Percentiles rank a stretch among this genome's conserved stretches.
Conservation (phyloP, 1,140 invertebrate genomes). For the Luehdorfia chinensis region DNA sequence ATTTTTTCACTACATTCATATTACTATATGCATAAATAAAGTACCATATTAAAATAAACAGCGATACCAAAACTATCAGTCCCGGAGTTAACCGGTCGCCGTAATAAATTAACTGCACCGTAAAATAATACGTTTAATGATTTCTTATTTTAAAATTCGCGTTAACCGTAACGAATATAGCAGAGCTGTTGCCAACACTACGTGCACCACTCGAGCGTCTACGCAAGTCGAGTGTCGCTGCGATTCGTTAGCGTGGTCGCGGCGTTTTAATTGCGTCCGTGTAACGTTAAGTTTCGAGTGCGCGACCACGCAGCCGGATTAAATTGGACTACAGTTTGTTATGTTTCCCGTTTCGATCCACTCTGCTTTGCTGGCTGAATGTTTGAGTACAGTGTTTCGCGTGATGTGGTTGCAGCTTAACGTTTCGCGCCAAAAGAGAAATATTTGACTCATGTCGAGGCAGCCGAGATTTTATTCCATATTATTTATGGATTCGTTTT, state of each 20-base stretch:
- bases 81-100: too few relatives aligned
- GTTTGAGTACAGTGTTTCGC: slow-evolving; percentile 7
- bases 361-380: slow-evolving; percentile 10
- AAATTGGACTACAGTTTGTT: slow-evolving; percentile 16
- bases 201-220: slow-evolving; percentile 14
- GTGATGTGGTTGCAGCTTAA: slow-evolving; percentile 3
- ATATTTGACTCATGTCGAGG: too few relatives aligned
- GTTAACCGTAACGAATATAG: slow-evolving; percentile 7
- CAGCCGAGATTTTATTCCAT: too few relatives aligned
- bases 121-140: too few relatives aligned
- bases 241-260: slow-evolving; percentile 30
- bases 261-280: slow-evolving; percentile 32
- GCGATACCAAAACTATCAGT: too few relatives aligned
- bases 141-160: too few relatives aligned
- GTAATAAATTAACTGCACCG: too few relatives aligned
- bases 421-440: slow-evolving; percentile 13
- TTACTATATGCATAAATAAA: too few relatives aligned
- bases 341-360: slow-evolving; percentile 13
- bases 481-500: too few relatives aligned
- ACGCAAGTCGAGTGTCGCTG: slow-evolving; percentile 20
- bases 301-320: slow-evolving; percentile 15
- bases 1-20: too few relatives aligned
- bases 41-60: too few relatives aligned
- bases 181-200: slow-evolving; percentile 10
- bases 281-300: slow-evolving; percentile 19